Percentiles rank a stretch among this genome's conserved stretches.
phyloP scores from a whole-genome alignment of 2,888 invertebrate species.

The Nasonia oneida region DNA sequence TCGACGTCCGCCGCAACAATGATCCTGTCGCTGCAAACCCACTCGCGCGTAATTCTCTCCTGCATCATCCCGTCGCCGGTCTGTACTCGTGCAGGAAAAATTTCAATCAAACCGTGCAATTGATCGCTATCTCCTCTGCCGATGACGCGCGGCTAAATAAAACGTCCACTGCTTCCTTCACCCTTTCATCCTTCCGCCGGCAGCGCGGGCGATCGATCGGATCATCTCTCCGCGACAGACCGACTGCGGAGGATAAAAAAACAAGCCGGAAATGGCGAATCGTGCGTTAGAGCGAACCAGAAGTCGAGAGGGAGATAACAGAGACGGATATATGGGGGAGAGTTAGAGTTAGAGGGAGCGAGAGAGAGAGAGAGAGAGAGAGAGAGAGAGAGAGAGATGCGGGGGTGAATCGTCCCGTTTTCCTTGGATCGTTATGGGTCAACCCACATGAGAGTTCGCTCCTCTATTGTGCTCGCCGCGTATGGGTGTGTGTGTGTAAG shows the following conservation, averaged over 20 bases:
- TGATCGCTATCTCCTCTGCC: conserved; percentile 35
- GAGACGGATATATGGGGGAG: conserved; percentile 10
- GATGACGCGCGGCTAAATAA: conserved; percentile 38
- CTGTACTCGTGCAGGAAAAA: neutral
- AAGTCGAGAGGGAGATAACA: conserved; percentile 30
- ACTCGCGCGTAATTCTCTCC: neutral
- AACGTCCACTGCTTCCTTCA: neutral
- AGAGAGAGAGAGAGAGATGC: neutral
- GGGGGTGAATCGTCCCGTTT: neutral
- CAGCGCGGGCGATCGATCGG: conserved; percentile 21
- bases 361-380: neutral
- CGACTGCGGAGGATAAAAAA: neutral
- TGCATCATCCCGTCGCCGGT: neutral
- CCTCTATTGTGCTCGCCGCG: neutral
- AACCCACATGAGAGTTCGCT: conserved; percentile 1
- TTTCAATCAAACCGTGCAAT: conserved; percentile 41
- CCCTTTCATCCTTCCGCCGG: neutral
- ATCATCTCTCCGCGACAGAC: conserved; percentile 10
- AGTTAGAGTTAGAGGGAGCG: too few relatives aligned
- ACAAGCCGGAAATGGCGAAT: neutral
- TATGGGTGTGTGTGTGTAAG: neutral
- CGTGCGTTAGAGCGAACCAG: neutral
- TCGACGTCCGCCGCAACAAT: too few relatives aligned
- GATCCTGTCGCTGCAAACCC: neutral
- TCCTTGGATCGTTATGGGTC: conserved; percentile 8